These are phyloP conservation scores for Trichopoda pennipes DNA, from an alignment of 2,888 invertebrate species.

Conservation along the genomic window DNA sequence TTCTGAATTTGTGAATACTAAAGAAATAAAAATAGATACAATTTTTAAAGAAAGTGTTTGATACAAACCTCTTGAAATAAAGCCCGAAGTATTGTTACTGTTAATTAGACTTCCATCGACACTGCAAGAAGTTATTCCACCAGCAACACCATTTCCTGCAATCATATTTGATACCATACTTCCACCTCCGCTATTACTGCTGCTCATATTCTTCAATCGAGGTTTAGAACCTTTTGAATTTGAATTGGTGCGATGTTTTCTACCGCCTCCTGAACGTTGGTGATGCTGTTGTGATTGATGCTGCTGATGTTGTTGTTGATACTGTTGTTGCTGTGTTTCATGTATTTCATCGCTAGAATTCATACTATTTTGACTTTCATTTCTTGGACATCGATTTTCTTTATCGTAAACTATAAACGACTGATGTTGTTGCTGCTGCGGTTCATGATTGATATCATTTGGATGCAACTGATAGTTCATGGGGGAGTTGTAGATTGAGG, in stretches of 20 bases:
- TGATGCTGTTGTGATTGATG: conserved; percentile 74
- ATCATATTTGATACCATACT: conserved; percentile 76
- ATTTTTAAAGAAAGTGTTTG: conserved; percentile 59
- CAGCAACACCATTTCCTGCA: conserved; percentile 74
- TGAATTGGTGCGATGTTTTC: conserved; percentile 80
- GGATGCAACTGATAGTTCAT: conserved; percentile 76
- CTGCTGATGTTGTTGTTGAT: conserved; percentile 54
- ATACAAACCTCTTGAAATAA: conserved; percentile 83
- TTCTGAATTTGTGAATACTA: conserved; percentile 83
- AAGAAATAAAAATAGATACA: conserved; percentile 71
- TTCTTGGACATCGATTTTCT: conserved; percentile 75
- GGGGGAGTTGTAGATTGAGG: conserved; percentile 72
- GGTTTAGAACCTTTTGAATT: conserved; percentile 80
- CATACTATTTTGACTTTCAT: conserved; percentile 76
- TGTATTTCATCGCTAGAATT: conserved; percentile 73
- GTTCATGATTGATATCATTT: conserved; percentile 67
- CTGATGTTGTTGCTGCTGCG: conserved; percentile 63
- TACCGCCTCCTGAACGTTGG: conserved; percentile 74
- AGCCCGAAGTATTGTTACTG: conserved; percentile 82
- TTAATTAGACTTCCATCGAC: conserved; percentile 67
- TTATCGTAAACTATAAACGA: conserved; percentile 75
- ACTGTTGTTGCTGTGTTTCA: conserved; percentile 73
- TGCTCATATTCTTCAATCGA: conserved; percentile 80
- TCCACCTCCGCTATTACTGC: conserved; percentile 80
- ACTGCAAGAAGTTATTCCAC: conserved; percentile 80